These are phyloP conservation scores for Tolypeutes matacus DNA, from an alignment of 2,797 vertebrate genomes.

Conservation along the genomic window DNA sequence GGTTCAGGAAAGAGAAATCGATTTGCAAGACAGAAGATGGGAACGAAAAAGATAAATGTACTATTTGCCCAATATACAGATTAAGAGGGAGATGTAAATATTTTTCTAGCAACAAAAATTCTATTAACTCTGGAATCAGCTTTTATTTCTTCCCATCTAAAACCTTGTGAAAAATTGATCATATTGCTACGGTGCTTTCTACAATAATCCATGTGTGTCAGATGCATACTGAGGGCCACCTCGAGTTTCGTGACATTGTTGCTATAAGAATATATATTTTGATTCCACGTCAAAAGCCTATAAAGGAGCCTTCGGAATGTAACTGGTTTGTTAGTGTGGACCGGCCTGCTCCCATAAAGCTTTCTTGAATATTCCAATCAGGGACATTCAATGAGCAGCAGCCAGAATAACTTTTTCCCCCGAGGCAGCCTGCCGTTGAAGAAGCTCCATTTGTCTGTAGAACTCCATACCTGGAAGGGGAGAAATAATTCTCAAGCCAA, in stretches of 20 bases:
- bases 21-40: not conserved
- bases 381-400: accelerated
- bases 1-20: not conserved
- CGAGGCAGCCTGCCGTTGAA: not conserved
- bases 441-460: not conserved
- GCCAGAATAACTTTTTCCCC: not conserved
- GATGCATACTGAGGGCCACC: not conserved
- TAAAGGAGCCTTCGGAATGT: not conserved
- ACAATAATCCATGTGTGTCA: not conserved
- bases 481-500: not conserved
- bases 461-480: not conserved
- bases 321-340: not conserved
- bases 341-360: not conserved
- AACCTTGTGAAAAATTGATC: not conserved
- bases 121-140: not conserved
- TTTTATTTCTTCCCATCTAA: not conserved
- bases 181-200: not conserved
- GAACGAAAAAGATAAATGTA: not conserved
- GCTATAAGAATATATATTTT: not conserved
- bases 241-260: not conserved
- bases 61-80: not conserved
- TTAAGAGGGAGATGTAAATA: not conserved
- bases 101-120: not conserved
- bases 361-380: not conserved
- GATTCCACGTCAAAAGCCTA: not conserved